These are phyloP conservation scores for Radopholus similis DNA, from an alignment of 1,140 invertebrate species.

Conservation along the genomic window DNA sequence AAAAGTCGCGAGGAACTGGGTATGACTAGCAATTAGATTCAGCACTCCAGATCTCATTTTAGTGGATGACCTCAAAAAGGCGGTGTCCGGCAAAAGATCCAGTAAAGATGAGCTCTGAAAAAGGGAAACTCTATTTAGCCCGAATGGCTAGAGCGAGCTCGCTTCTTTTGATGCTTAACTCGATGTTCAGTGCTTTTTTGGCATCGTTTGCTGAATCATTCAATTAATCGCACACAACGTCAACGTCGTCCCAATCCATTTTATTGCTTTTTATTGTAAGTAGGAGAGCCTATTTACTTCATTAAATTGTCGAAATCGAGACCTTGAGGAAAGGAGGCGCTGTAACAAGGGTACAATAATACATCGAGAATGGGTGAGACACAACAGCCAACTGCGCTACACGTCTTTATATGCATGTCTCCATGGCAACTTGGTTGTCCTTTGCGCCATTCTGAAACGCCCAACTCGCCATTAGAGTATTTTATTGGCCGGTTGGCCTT, in stretches of 20 bases:
- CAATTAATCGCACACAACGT: not conserved
- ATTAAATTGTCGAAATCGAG: not conserved
- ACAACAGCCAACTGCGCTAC: too few relatives aligned
- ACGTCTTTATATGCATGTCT: too few relatives aligned
- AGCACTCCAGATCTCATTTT: not conserved
- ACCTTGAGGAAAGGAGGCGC: too few relatives aligned
- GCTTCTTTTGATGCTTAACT: too few relatives aligned
- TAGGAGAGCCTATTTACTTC: not conserved
- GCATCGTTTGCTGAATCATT: not conserved
- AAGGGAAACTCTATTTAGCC: not conserved
- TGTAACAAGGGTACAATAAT: too few relatives aligned
- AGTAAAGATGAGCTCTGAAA: constrained; percentile 18
- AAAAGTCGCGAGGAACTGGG: constrained; percentile 27
- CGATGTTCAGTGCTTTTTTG: too few relatives aligned
- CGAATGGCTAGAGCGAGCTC: too few relatives aligned
- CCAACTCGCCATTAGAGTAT: not conserved
- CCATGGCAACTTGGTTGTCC: constrained; percentile 18
- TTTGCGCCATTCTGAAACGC: not conserved
- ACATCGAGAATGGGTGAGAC: too few relatives aligned
- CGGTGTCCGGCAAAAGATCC: constrained; percentile 15
- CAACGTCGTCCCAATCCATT: not conserved
- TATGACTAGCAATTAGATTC: not conserved
- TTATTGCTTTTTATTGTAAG: not conserved
- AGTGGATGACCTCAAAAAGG: constrained; percentile 29
- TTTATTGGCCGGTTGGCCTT: not conserved